Evolutionary conservation across 2,888 invertebrate species (phyloP).

Genomic region (Rhagophthalmus giganteus): DNA sequence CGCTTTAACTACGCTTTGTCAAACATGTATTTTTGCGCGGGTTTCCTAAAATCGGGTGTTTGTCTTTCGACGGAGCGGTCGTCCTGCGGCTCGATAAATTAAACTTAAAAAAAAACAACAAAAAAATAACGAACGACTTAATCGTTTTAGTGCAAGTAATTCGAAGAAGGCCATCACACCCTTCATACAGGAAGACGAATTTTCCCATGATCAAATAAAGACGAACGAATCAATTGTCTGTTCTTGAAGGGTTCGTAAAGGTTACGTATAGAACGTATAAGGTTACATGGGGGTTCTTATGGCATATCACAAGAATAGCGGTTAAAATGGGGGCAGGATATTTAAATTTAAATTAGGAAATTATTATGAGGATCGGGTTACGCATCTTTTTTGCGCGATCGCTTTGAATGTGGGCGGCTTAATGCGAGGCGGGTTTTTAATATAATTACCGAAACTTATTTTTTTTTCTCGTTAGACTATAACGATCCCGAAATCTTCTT

Average conservation of each 20-base stretch:
- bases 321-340: slow-evolving; percentile 27
- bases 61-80: no score
- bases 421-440: slow-evolving; percentile 2
- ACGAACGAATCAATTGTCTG: slow-evolving; percentile 33
- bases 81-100: no score
- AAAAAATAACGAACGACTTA: no score
- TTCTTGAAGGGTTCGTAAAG: slow-evolving; percentile 38
- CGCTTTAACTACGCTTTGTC: slow-evolving; percentile 33
- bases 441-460: no score
- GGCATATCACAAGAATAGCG: slow-evolving; percentile 20
- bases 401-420: slow-evolving; percentile 20
- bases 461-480: no score
- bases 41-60: background rate
- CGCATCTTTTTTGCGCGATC: slow-evolving; percentile 23
- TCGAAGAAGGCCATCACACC: no score
- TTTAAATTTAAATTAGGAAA: slow-evolving; percentile 36
- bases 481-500: no score
- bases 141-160: no score
- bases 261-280: slow-evolving; percentile 37
- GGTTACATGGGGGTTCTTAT: slow-evolving; percentile 37
- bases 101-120: no score
- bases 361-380: slow-evolving; percentile 34
- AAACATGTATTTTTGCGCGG: slow-evolving; percentile 14
- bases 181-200: slow-evolving; percentile 4
- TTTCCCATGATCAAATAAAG: slow-evolving; percentile 37